phyloP scores from a whole-genome alignment of 1,140 invertebrate species.

The Adoxophyes honmai region DNA sequence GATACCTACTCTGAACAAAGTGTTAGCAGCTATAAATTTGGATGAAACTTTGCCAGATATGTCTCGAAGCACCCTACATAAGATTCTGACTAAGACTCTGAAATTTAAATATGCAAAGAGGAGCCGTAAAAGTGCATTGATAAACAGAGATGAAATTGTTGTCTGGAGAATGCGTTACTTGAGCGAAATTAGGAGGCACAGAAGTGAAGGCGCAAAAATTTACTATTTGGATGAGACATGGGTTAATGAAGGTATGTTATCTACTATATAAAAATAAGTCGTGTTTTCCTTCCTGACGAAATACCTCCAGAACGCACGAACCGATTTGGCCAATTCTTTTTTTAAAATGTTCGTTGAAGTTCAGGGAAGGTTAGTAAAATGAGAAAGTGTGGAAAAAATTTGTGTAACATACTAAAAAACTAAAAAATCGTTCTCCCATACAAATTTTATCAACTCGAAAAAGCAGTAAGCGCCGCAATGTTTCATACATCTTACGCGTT shows the following conservation, averaged over 20 bases:
- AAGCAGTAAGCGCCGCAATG: too few relatives aligned
- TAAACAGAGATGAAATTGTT: conserved; percentile 3
- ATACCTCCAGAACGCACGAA: too few relatives aligned
- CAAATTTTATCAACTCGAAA: too few relatives aligned
- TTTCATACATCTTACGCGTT: too few relatives aligned
- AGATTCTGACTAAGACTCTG: neutral
- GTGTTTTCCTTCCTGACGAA: too few relatives aligned
- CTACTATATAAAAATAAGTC: too few relatives aligned
- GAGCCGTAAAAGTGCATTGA: neutral
- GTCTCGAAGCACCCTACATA: neutral
- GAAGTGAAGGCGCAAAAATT: neutral
- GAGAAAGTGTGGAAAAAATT: too few relatives aligned
- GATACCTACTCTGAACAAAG: conserved; percentile 6
- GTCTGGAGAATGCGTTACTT: neutral
- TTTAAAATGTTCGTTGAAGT: too few relatives aligned
- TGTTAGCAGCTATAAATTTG: neutral
- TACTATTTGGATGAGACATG: conserved; percentile 15
- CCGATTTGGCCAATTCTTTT: too few relatives aligned
- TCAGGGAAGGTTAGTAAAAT: too few relatives aligned
- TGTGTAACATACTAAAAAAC: too few relatives aligned
- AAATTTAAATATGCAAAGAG: conserved; percentile 10
- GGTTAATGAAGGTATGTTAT: conserved; percentile 9
- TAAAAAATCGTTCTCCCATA: too few relatives aligned
- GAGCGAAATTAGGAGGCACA: neutral
- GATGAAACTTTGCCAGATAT: conserved; percentile 11